Base-by-base conservation (phyloP, 23 tunicate species). In the Pegea sp. region DNA sequence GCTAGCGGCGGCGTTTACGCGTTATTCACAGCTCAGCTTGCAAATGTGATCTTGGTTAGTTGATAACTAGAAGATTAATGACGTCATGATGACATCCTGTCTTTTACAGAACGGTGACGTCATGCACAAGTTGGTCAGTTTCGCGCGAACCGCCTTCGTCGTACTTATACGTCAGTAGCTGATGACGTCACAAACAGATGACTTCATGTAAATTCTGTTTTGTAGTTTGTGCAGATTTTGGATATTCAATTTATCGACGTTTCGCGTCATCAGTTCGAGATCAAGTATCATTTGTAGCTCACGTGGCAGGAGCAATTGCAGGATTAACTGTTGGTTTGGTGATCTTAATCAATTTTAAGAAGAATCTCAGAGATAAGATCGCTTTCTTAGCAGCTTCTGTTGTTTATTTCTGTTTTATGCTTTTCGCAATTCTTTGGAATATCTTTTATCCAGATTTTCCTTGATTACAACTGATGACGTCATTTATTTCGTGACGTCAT, bases 1-100 rank as follows among this genome's bases (percentile, higher is more conserved):
- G 98, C 98, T 24, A 79, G 93, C 46, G 98, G 98, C 25, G 98
- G 98, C 4, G 90, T 65, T 44, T 89, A 80, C 42, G 69, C 98
- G 3, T 33, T 89, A 51, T 59, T 89, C 52, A 67, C 66, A 53
- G 90, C 98, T 32, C 77, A 70, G 26, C 33, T 89, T 5, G 98
- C 98, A 2, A 89, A 89, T 57, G 76, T 76, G 29, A 71, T 89
- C 11, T 26, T 89, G 90, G 87, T 84, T 27, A 63, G 76, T 6
- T 19, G 6, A 38, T 8, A 16, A 38, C 46, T 8, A 11, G 16
- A 38, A 38, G 46, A 8, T 38, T 38, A 38, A 11, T 38, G 46
- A 38, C 16, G 13, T 8, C 16, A 38, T 8, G 16, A 38, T 8
- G 11, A 38, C 7, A 43, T 46, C 26, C 46, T 5, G 8, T 62